phyloP scores from a whole-genome alignment of 2,797 vertebrate genomes.

The Manis pentadactyla region DNA sequence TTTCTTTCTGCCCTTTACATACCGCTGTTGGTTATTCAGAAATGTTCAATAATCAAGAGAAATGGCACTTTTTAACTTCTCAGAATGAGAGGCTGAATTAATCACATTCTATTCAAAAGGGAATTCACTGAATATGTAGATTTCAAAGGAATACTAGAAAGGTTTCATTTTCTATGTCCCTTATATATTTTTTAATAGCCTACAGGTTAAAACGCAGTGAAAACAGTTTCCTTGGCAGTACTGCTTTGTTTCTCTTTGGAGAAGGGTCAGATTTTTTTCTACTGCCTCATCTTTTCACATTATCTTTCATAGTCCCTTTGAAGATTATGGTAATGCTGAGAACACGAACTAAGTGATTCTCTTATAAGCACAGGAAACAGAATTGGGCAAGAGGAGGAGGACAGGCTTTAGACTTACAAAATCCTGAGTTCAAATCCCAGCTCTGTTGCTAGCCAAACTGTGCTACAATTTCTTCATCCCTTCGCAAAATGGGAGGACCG shows the following conservation, averaged over 20 bases:
- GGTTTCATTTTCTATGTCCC: not conserved
- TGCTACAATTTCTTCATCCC: not conserved
- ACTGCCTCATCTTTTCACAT: not conserved
- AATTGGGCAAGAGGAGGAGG: not conserved
- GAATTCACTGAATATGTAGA: conserved; percentile 50
- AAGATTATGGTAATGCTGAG: not conserved
- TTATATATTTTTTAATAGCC: not conserved
- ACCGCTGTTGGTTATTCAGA: conserved; percentile 15
- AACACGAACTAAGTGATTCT: not conserved
- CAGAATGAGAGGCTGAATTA: conserved; percentile 53
- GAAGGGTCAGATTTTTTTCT: conserved; percentile 19
- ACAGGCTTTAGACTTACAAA: not conserved
- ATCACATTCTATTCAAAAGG: conserved; percentile 60
- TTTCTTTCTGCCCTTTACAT: conserved; percentile 5
- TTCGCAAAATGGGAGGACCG: not conserved
- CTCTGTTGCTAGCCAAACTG: not conserved
- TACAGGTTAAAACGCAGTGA: not conserved
- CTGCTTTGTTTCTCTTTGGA: conserved; percentile 4
- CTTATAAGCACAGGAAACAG: not conserved
- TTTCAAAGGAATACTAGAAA: conserved; percentile 62
- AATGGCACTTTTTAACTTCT: conserved; percentile 44
- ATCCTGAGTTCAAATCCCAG: not conserved
- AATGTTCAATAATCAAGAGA: conserved; percentile 47
- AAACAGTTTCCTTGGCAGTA: not conserved
- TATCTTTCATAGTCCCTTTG: not conserved